Evolutionary conservation across 2,113 vertebrate species (phyloP), one percentile per base, ranked within the genome.

Genomic region (Salminus brasiliensis): DNA sequence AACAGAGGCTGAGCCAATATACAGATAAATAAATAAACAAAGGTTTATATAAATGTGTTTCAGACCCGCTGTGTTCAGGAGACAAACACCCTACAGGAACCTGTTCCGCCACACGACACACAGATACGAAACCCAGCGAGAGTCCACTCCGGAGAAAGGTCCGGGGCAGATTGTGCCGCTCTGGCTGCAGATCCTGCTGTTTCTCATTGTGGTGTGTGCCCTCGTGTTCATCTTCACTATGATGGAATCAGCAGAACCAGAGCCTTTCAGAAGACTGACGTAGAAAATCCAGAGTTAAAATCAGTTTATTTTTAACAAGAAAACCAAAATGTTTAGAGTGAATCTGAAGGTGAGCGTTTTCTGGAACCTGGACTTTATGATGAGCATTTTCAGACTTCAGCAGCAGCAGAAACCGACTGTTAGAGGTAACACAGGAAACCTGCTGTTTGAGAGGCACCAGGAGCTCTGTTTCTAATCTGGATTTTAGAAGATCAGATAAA

Each of bases 141-240:
- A 60, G 43, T 77, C 80, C 0, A 41, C 81, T 30, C 9, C 59
- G 32, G 36, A 67, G 4, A 52, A 71, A 0, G 52, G 75, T 59
- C 90, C 90, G 0, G 73, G 86, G 0, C 85, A 72, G 2, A 79
- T 88, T n/a, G 57, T 93, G 66, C 91, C 92, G 0, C 49, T 89
- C 0, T 93, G 93, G 93, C 32, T 93, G 30, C 89, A 92, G 87
- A 78, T 92, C 3, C 11, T 90, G 66, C 79, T 92, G 57, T 93
- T 93, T 83, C 72, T 92, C 59, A 60, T 79, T 0, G 29, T 92
- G 36, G 88, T 82, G 0, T 79, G 47, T 47, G 84, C 93, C 70
- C 88, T 93, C 30, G 89, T 91, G 80, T 62, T 92, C 0, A 79
- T 93, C 52, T 90, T 92, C 78, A 81, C 87, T 45, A 91, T 18